A percentile compares a stretch with the other conserved stretches of the same genome.
phyloP scores from a whole-genome alignment of 2,797 vertebrate genomes.

The Muscicapa striata region DNA sequence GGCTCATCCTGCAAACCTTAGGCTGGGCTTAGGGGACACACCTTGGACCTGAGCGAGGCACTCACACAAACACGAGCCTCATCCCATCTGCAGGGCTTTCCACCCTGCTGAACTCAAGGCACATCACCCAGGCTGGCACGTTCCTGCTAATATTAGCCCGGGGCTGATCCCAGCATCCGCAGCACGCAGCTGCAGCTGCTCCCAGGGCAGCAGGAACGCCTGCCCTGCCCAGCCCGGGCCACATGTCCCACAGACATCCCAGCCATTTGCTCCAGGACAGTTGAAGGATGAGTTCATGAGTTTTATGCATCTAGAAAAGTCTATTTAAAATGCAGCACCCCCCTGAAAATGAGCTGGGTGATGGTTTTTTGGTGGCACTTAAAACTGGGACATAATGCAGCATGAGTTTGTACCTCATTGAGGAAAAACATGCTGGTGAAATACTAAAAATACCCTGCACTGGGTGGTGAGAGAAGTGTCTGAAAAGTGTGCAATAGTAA shows the following conservation, averaged over 20 bases:
- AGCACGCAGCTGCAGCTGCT: slow-evolving; percentile 46
- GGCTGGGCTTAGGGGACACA: background rate
- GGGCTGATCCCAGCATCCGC: slow-evolving; percentile 3
- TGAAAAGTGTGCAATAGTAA: background rate
- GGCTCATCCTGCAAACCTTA: background rate
- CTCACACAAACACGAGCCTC: background rate
- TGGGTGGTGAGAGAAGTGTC: background rate
- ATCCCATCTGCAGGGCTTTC: background rate
- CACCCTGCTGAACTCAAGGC: background rate
- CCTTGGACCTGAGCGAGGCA: fast-evolving
- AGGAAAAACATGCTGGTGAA: background rate
- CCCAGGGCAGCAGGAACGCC: background rate
- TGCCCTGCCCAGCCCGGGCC: background rate
- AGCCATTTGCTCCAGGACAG: background rate
- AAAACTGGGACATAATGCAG: background rate
- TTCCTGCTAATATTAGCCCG: slow-evolving; percentile 63
- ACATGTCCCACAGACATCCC: background rate
- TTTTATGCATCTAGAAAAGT: background rate
- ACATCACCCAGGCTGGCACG: background rate
- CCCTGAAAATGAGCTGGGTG: background rate
- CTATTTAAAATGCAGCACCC: background rate
- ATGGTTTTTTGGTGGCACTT: background rate
- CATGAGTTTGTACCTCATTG: fast-evolving
- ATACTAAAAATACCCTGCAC: background rate
- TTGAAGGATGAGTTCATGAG: background rate